phyloP scores from a whole-genome alignment of 2,888 invertebrate species.

The Sympetrum striolatum region DNA sequence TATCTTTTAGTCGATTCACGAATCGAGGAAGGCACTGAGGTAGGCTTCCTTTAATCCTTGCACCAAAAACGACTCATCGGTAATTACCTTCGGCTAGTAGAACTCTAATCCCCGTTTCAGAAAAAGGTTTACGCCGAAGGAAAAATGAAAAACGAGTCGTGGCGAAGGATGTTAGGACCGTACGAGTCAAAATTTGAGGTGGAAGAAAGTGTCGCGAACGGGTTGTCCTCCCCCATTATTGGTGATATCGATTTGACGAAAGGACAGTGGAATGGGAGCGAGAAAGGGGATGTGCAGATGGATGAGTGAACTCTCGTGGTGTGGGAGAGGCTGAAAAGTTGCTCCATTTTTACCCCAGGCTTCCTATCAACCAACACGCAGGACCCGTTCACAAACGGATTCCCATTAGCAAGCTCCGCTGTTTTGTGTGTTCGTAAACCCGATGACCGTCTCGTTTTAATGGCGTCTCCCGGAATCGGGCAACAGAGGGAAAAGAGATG shows the following conservation, averaged over 20 bases:
- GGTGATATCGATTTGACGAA: background rate
- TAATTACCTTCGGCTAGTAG: too few species aligned
- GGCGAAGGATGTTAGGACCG: background rate
- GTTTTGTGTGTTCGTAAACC: background rate
- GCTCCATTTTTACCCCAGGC: background rate
- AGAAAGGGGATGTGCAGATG: background rate
- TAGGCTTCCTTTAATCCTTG: too few species aligned
- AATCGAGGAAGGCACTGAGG: too few species aligned
- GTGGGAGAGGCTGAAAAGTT: background rate
- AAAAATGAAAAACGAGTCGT: background rate
- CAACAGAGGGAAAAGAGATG: background rate
- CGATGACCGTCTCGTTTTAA: background rate
- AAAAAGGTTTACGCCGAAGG: too few species aligned
- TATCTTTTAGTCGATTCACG: too few species aligned
- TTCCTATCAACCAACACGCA: background rate
- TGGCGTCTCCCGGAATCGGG: background rate
- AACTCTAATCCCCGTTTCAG: too few species aligned
- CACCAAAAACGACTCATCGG: too few species aligned
- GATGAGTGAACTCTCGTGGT: background rate
- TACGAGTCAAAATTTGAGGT: background rate
- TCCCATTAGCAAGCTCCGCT: background rate
- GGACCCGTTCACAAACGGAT: background rate
- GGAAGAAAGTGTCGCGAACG: background rate
- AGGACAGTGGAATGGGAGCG: background rate
- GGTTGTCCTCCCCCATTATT: background rate